A percentile compares a stretch with the other conserved stretches of the same genome.
Conservation (phyloP, 2,113 vertebrate genomes). For the Ranitomeya variabilis region DNA sequence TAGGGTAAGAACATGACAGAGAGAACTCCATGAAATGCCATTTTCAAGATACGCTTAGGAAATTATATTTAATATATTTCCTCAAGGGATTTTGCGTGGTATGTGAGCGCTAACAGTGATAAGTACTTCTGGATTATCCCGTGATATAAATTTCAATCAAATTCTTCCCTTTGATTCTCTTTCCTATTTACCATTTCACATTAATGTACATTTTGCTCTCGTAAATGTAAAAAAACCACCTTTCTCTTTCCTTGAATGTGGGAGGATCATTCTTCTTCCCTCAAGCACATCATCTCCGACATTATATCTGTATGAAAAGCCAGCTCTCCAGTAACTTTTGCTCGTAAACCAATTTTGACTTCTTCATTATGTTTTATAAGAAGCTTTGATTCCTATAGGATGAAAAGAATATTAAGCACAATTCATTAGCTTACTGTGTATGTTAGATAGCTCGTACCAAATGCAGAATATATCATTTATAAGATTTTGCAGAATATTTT, state of each 20-base stretch:
- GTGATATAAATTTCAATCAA: slow-evolving; percentile 47
- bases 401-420: neutral
- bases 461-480: too few relatives aligned
- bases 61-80: slow-evolving; percentile 52
- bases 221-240: slow-evolving; percentile 62
- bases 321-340: slow-evolving; percentile 68
- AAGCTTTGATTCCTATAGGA: neutral
- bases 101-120: slow-evolving; percentile 5
- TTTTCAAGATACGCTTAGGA: slow-evolving; percentile 41
- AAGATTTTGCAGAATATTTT: neutral
- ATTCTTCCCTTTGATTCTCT: slow-evolving; percentile 57
- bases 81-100: slow-evolving; percentile 29
- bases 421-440: neutral
- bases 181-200: slow-evolving; percentile 59
- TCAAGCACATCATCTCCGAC: slow-evolving; percentile 63
- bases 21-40: slow-evolving; percentile 39
- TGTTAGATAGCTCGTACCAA: neutral
- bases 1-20: slow-evolving; percentile 29
- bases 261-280: slow-evolving; percentile 59
- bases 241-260: slow-evolving; percentile 57
- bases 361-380: neutral
- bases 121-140: slow-evolving; percentile 43
- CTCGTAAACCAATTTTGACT: slow-evolving; percentile 30
- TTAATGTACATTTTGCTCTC: slow-evolving; percentile 52
- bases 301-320: slow-evolving; percentile 62